These are phyloP conservation scores for Burhinus oedicnemus DNA, from an alignment of 2,113 vertebrate species.

Conservation along the genomic window DNA sequence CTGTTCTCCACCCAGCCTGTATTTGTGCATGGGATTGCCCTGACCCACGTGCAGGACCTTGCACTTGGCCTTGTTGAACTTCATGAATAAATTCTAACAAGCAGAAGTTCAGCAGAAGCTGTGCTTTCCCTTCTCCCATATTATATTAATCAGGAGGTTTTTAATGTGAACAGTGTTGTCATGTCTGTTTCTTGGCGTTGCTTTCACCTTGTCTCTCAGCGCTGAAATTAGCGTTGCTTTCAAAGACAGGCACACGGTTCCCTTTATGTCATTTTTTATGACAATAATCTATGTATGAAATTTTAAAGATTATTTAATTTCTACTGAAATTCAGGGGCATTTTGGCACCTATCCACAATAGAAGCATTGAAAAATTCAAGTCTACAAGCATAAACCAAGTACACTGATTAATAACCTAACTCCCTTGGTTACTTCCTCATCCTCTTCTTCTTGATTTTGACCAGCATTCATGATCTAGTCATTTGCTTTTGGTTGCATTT, in stretches of 20 bases:
- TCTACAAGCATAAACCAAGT: neutral
- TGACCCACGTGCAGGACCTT: no score
- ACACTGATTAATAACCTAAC: neutral
- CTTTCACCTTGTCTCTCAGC: neutral
- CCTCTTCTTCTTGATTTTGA: neutral
- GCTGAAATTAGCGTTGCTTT: neutral
- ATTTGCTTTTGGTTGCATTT: neutral
- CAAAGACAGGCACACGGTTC: neutral
- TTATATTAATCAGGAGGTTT: neutral
- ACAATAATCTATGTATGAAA: neutral
- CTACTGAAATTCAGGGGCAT: neutral
- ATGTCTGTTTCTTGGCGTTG: neutral
- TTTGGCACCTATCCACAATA: neutral
- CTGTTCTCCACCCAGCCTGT: no score
- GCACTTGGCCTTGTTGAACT: no score
- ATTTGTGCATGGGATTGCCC: no score
- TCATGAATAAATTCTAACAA: neutral
- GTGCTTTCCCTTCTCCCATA: neutral
- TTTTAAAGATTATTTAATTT: neutral
- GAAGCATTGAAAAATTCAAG: neutral
- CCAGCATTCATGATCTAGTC: neutral
- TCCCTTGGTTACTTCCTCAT: neutral
- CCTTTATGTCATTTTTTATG: neutral
- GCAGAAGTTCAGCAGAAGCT: neutral
- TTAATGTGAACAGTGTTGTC: neutral